Evolutionary conservation across 2,888 invertebrate genomes (phyloP).

Genomic region (Dryomyza anilis): DNA sequence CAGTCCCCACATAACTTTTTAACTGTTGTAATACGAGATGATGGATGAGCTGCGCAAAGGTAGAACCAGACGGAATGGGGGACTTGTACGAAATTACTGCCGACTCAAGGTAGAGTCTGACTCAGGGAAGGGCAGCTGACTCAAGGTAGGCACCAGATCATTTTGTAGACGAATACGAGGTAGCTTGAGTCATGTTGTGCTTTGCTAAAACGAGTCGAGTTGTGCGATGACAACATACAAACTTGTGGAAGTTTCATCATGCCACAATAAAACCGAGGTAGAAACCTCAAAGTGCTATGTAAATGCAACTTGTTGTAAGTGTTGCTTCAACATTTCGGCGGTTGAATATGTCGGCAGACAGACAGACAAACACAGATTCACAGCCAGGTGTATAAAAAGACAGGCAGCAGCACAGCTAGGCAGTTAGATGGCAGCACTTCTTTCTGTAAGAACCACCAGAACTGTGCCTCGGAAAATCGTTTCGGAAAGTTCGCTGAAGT

Average conservation of each 20-base stretch:
- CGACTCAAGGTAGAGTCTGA: too few species aligned
- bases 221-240: conserved; percentile 9
- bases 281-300: conserved; percentile 14
- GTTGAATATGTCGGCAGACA: neutral
- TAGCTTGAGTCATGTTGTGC: neutral
- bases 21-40: conserved; percentile 43
- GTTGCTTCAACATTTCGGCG: conserved; percentile 11
- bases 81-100: neutral
- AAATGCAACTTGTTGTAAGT: conserved; percentile 12
- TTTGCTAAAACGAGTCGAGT: neutral
- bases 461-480: neutral
- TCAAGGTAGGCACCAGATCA: too few species aligned
- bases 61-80: neutral
- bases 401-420: neutral
- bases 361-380: too few species aligned
- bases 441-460: neutral
- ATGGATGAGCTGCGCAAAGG: conserved; percentile 44
- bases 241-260: neutral
- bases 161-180: neutral
- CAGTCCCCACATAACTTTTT: conserved; percentile 15
- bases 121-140: too few species aligned
- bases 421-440: neutral
- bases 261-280: conserved; percentile 6
- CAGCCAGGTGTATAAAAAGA: too few species aligned
- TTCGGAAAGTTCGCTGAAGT: neutral